Evolutionary conservation across 2,888 invertebrate species (phyloP).

Genomic region (Bursaphelenchus okinawaensis): DNA sequence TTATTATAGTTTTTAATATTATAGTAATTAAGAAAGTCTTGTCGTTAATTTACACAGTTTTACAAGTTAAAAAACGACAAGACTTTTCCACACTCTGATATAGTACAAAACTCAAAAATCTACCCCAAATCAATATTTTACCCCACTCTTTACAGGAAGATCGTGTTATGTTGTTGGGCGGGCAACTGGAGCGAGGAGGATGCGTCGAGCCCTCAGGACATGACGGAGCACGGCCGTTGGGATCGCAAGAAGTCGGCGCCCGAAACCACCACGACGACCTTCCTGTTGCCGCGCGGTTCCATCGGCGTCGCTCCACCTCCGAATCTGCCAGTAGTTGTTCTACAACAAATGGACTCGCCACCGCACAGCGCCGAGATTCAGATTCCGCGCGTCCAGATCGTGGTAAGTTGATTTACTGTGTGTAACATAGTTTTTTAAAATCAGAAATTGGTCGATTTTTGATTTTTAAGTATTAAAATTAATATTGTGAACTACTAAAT

Average conservation of each 20-base stretch:
- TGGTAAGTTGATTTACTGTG: no score
- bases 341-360: neutral
- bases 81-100: no score
- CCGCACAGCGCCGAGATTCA: neutral
- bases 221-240: neutral
- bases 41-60: no score
- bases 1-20: no score
- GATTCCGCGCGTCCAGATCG: neutral
- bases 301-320: neutral
- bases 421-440: no score
- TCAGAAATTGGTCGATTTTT: no score
- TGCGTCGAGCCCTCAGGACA: neutral
- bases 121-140: no score
- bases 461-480: neutral
- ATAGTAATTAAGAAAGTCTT: no score
- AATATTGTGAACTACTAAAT: no score
- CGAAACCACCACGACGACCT: neutral
- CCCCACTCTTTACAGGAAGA: neutral
- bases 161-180: neutral
- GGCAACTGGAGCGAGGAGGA: neutral
- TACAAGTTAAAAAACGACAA: no score
- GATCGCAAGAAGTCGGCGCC: neutral
- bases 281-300: neutral
- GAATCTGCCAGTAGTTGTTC: neutral
- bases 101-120: no score